Percentiles rank a stretch among this genome's conserved stretches.
These are phyloP conservation scores for Darwinula stevensoni DNA, from an alignment of 2,888 invertebrate genomes.

Conservation along the genomic window DNA sequence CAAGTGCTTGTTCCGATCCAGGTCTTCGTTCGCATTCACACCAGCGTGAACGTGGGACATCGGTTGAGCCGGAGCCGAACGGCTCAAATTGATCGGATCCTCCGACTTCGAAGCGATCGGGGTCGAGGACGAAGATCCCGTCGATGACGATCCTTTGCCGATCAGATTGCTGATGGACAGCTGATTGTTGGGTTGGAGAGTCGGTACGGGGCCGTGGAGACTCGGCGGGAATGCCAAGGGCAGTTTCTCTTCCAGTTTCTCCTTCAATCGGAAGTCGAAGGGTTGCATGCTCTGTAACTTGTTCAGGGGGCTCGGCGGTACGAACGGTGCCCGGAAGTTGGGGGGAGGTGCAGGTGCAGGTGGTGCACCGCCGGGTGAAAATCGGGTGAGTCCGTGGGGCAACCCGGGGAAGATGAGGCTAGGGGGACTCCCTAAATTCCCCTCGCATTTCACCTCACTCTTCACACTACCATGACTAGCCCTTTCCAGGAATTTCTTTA, in stretches of 20 bases:
- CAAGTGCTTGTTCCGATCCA: conserved; percentile 15
- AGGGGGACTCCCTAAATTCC: conserved; percentile 11
- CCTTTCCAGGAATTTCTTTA: conserved; percentile 25
- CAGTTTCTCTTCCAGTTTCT: conserved; percentile 5
- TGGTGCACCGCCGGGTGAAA: conserved; percentile 16
- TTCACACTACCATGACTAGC: conserved; percentile 10
- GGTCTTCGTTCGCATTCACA: conserved; percentile 9
- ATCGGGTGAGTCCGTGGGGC: conserved; percentile 15
- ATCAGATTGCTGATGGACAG: neutral
- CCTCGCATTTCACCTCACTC: neutral
- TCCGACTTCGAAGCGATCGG: no score
- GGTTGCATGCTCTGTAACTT: conserved; percentile 84
- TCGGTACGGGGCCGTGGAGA: neutral
- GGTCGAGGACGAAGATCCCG: no score
- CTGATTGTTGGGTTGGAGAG: no score
- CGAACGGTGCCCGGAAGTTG: conserved; percentile 11
- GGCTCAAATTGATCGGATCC: neutral
- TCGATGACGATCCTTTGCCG: neutral
- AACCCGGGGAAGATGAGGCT: conserved; percentile 19
- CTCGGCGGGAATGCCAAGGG: neutral
- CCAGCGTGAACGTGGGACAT: neutral
- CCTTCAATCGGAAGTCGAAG: conserved; percentile 50
- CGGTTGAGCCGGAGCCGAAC: neutral
- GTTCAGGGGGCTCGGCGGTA: conserved; percentile 47
- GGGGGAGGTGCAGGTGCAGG: conserved; percentile 8